phyloP scores from a whole-genome alignment of 2,797 vertebrate genomes.

The Eulemur coronatus region DNA sequence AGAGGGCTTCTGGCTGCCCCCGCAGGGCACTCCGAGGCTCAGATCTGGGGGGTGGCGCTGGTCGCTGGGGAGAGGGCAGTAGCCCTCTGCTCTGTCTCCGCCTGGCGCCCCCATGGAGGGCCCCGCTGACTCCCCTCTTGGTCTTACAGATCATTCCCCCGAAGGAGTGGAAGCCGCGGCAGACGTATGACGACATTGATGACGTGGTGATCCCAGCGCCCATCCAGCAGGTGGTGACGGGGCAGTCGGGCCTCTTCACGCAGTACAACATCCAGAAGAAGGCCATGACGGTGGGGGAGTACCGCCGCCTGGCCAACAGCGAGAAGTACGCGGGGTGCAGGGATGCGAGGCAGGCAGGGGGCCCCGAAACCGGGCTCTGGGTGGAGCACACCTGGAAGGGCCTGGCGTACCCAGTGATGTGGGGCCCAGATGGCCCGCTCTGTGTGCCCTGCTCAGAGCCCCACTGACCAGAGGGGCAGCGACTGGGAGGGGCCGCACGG shows the following conservation, averaged over 20 bases:
- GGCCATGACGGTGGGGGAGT: constrained; percentile 88
- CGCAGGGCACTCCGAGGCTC: neutral
- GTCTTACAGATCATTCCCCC: constrained; percentile 87
- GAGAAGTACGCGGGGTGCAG: constrained; percentile 83
- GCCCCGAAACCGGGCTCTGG: no score
- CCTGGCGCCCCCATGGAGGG: neutral
- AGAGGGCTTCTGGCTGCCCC: neutral
- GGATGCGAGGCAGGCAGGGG: rapidly evolving
- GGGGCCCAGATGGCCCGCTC: no score
- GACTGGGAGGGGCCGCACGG: neutral
- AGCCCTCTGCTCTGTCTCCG: neutral
- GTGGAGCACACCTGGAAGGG: no score
- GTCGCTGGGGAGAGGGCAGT: neutral
- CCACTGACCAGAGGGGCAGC: no score
- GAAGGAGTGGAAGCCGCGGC: constrained; percentile 87
- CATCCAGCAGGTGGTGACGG: constrained; percentile 90
- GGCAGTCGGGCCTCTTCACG: constrained; percentile 88
- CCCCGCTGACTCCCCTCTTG: rapidly evolving
- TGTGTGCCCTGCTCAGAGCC: neutral
- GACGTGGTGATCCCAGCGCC: constrained; percentile 89
- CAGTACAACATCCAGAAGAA: constrained; percentile 92
- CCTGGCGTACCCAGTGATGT: neutral
- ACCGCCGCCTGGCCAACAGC: constrained; percentile 87
- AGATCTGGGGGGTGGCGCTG: neutral
- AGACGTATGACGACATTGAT: constrained; percentile 87